phyloP scores from a whole-genome alignment of 2,113 vertebrate genomes.

The Garra rufa region DNA sequence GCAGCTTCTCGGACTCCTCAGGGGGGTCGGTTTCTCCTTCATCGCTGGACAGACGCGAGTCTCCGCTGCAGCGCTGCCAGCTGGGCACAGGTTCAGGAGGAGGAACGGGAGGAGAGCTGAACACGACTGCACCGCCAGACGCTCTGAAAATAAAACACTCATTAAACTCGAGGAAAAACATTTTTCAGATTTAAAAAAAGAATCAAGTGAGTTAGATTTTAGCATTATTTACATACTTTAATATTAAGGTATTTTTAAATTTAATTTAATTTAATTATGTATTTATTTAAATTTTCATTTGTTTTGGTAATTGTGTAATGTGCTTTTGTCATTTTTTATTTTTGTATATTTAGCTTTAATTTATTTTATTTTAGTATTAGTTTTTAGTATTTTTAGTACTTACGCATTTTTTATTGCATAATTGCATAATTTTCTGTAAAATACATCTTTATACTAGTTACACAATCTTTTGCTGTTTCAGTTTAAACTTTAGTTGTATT shows the following conservation, averaged over 20 bases:
- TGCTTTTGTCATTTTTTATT: neutral
- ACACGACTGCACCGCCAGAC: conserved; percentile 51
- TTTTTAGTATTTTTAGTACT: neutral
- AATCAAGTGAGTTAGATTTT: no score
- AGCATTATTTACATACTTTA: no score
- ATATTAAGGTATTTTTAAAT: no score
- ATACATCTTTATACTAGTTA: neutral
- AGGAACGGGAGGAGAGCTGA: conserved; percentile 71
- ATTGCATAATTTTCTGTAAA: neutral
- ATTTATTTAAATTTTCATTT: no score
- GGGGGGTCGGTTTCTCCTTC: conserved; percentile 85
- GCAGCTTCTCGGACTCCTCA: conserved; percentile 84
- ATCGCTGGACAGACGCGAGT: conserved; percentile 88
- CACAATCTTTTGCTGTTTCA: neutral
- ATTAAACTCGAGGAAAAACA: neutral
- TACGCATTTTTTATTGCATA: neutral
- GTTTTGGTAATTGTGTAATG: neutral
- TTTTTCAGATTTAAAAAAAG: no score
- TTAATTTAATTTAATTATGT: no score
- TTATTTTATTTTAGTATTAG: no score
- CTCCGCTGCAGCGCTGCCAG: conserved; percentile 72
- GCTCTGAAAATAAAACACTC: conserved; percentile 57
- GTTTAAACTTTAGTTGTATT: neutral
- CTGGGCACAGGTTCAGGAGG: conserved; percentile 71
- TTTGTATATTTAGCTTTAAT: neutral